These are phyloP conservation scores for Siniperca obscura DNA, from an alignment of 2,797 vertebrate genomes.

Conservation along the genomic window DNA sequence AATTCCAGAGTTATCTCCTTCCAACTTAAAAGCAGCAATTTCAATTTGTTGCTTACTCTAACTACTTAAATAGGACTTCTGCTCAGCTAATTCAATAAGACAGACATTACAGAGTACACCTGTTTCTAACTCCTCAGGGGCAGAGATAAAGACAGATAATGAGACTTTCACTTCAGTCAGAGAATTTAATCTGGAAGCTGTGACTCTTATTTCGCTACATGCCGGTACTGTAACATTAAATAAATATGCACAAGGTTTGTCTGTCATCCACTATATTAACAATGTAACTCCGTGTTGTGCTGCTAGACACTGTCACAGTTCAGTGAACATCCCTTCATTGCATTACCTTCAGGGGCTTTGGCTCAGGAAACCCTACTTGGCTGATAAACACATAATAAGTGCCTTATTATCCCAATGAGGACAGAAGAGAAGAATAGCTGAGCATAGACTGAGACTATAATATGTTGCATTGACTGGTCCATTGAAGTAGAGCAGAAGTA, in stretches of 20 bases:
- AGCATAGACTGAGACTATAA: neutral
- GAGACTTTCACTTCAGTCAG: slow-evolving; percentile 25
- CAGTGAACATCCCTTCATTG: slow-evolving; percentile 50
- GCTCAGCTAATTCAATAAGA: slow-evolving; percentile 15
- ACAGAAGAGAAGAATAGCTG: slow-evolving; percentile 3
- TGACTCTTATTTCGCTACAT: slow-evolving; percentile 1
- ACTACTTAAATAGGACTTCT: slow-evolving; percentile 29
- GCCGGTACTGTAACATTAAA: slow-evolving; percentile 26
- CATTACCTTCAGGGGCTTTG: slow-evolving; percentile 38
- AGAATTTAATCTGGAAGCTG: slow-evolving; percentile 27
- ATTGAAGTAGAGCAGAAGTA: neutral
- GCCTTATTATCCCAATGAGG: slow-evolving; percentile 25
- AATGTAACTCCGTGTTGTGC: slow-evolving; percentile 23
- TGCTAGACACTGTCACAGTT: slow-evolving; percentile 47
- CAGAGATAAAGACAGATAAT: slow-evolving; percentile 12
- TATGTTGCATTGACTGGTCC: neutral
- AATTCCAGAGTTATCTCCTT: slow-evolving; percentile 21
- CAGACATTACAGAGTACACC: slow-evolving; percentile 45
- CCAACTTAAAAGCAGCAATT: slow-evolving; percentile 31
- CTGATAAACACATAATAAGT: slow-evolving; percentile 37
- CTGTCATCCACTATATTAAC: slow-evolving; percentile 39
- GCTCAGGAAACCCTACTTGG: slow-evolving; percentile 22
- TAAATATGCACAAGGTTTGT: slow-evolving; percentile 40
- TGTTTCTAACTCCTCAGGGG: slow-evolving; percentile 37
- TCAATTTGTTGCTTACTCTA: slow-evolving; percentile 8